Conservation (phyloP, 2,888 invertebrate species). For the Loripinus fragilis region DNA sequence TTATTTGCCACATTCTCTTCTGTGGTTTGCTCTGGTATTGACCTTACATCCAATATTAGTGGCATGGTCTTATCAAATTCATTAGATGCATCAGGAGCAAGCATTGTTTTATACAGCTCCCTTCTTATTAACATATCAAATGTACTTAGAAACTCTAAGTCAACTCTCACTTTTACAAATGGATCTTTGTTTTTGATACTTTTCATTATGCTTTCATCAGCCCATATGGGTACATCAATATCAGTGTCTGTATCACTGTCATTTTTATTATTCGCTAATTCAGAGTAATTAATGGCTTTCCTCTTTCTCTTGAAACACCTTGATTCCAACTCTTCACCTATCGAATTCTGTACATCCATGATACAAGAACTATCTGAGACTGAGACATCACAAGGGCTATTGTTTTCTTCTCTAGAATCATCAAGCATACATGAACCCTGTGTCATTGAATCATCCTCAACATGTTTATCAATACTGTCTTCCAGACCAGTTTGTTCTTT, state of each 20-base stretch:
- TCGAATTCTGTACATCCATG: neutral
- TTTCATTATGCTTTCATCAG: neutral
- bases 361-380: neutral
- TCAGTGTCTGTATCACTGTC: neutral
- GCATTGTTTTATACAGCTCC: slow-evolving; percentile 3
- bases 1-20: neutral
- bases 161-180: neutral
- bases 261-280: neutral
- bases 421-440: too few species aligned
- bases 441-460: too few species aligned
- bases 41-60: neutral
- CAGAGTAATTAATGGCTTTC: neutral
- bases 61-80: slow-evolving; percentile 8
- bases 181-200: neutral
- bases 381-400: too few species aligned
- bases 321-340: neutral
- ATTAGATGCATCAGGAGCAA: neutral
- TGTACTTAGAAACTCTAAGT: neutral
- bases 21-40: too few species aligned
- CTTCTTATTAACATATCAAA: slow-evolving; percentile 15
- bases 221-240: neutral
- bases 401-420: neutral
- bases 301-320: neutral
- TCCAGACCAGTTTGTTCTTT: slow-evolving; percentile 1
- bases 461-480: too few species aligned